phyloP scores from a whole-genome alignment of 1,140 invertebrate genomes.

The Triops cancriformis region DNA sequence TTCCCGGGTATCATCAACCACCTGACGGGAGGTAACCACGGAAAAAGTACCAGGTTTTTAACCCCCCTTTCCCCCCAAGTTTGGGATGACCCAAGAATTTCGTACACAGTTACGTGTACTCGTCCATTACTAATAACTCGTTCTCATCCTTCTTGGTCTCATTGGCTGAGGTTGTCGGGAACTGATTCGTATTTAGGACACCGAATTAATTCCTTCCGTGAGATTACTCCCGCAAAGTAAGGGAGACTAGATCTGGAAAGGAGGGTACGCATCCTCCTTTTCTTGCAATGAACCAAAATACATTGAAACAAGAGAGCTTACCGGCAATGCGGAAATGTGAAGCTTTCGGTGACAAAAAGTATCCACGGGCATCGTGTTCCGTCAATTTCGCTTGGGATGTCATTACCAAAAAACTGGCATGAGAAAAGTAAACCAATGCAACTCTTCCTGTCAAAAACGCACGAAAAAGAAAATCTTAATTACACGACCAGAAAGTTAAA shows the following conservation, averaged over 20 bases:
- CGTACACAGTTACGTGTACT: background rate
- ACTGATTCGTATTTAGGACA: background rate
- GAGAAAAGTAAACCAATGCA: background rate
- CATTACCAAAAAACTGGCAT: background rate
- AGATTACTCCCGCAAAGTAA: background rate
- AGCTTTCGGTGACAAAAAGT: background rate
- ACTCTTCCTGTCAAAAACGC: background rate
- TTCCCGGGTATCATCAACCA: conserved; percentile 12
- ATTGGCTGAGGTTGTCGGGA: background rate
- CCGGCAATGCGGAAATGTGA: background rate
- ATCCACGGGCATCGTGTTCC: background rate
- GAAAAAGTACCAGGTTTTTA: background rate
- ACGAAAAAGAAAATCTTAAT: background rate
- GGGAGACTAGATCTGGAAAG: background rate
- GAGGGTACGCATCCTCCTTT: background rate
- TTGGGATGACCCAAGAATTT: no score
- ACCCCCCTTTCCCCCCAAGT: no score
- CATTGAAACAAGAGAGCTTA: background rate
- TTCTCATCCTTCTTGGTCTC: background rate
- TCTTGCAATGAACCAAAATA: background rate
- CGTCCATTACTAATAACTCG: background rate
- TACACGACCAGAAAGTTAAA: no score
- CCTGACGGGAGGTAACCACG: conserved; percentile 7
- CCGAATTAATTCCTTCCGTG: background rate
- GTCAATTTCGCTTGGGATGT: background rate